Base-by-base conservation (phyloP, 1,140 invertebrate species). In the Bombus pascuorum region DNA sequence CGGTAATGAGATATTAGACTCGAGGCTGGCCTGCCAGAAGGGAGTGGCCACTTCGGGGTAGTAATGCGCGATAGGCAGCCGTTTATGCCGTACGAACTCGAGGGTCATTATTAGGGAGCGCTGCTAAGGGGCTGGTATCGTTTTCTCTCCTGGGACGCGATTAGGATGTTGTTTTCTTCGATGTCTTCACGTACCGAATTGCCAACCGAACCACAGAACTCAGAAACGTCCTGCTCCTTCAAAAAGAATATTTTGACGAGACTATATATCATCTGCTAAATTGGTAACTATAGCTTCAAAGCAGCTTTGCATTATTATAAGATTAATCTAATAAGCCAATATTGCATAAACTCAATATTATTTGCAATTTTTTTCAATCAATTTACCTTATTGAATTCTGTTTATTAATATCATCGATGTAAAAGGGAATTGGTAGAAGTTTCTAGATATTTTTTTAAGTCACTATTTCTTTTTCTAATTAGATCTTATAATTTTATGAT, bases 1-100 rank as follows among this genome's bases (percentile, higher is more conserved):
- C 91, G 92, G 94, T 95, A 95, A 95, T 95, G 95, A 95, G 95
- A 95, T 95, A 95, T 95, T 95, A 95, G 94, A 95, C 85, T 90
- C 87, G 89, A 89, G 89, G 47, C 59, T 87, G 91, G 90, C 88
- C 91, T 92, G 90, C 88, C 92, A 91, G 89, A 91, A 94, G 93
- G 95, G 94, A 95, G 94, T 94, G 94, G 93, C 93, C 92, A 94
- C 91, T 93, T 91, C 91, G 90, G 92, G 93, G 92, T 93, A 92
- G 92, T 93, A 94, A 93, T 92, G 91, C 88, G 93, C 91, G 91
- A 93, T 94, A 93, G 92, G 90, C 92, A 85, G 85, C 86, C 85
- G 91, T 91, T 92, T 88, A 91, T 81, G 87, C 86, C 86, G 87
- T 91, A 90, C 87, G 90, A 88, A 88, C 88, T 89, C 47, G 85